Evolutionary conservation across 2,797 vertebrate species (phyloP).

Genomic region (Sardinella longiceps): DNA sequence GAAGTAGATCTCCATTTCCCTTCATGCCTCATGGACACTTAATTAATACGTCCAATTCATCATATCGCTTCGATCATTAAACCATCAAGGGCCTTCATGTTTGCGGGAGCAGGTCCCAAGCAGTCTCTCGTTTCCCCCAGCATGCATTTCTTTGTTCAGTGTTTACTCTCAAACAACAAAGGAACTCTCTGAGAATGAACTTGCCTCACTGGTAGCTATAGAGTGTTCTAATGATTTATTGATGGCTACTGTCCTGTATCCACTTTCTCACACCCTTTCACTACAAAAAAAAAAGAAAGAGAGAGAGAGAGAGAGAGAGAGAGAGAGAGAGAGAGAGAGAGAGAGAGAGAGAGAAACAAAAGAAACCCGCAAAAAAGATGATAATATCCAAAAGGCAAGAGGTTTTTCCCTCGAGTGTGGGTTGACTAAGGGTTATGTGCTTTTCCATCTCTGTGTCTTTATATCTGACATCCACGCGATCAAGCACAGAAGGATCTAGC

Average conservation of each 20-base stretch:
- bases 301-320: too few relatives aligned
- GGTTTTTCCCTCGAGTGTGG: slow-evolving; percentile 29
- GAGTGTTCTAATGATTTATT: slow-evolving; percentile 47
- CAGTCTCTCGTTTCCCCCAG: not conserved
- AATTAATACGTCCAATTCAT: slow-evolving; percentile 10
- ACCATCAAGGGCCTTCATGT: slow-evolving; percentile 13
- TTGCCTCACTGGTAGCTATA: slow-evolving; percentile 12
- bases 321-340: too few relatives aligned
- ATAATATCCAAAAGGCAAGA: not conserved
- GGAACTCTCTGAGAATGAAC: slow-evolving; percentile 34
- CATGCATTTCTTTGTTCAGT: not conserved
- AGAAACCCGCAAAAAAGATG: too few relatives aligned
- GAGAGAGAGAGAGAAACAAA: not conserved
- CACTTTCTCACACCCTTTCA: slow-evolving; percentile 46
- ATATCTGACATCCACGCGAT: slow-evolving; percentile 16
- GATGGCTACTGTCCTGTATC: slow-evolving; percentile 38
- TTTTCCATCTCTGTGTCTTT: slow-evolving; percentile 38
- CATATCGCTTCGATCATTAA: slow-evolving; percentile 2
- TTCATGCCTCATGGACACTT: not conserved
- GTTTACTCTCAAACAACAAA: slow-evolving; percentile 36
- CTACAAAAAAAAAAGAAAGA: slow-evolving; percentile 34
- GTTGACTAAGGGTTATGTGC: slow-evolving; percentile 32
- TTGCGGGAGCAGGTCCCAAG: not conserved
- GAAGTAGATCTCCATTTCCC: not conserved
- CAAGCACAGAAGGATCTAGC: slow-evolving; percentile 26